These are phyloP conservation scores for Paradisaea rubra DNA, from an alignment of 2,113 vertebrate species.

Conservation along the genomic window DNA sequence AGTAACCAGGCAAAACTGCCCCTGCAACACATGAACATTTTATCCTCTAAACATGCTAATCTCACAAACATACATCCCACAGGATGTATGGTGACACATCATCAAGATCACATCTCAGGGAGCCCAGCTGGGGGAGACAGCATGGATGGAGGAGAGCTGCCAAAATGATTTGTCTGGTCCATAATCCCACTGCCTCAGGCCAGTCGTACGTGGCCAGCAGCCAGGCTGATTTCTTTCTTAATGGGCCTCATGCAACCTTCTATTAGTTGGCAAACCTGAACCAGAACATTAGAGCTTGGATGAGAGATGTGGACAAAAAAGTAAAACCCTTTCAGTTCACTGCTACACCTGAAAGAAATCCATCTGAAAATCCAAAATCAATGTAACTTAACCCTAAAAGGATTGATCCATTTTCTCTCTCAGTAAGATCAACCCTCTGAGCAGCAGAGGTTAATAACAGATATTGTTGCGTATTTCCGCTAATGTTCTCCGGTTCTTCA, in stretches of 20 bases:
- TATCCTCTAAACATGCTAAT: background rate
- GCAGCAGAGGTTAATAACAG: background rate
- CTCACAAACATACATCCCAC: too few species aligned
- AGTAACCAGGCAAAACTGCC: background rate
- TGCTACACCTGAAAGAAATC: background rate
- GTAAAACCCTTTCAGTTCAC: background rate
- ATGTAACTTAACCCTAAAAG: constrained; percentile 29
- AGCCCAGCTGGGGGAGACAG: background rate
- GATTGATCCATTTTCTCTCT: background rate
- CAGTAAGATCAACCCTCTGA: background rate
- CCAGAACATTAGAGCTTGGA: background rate
- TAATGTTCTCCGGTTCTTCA: background rate
- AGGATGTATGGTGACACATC: background rate
- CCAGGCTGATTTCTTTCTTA: background rate
- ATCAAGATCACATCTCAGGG: background rate
- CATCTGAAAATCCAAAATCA: background rate
- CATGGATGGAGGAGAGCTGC: background rate
- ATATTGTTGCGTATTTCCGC: background rate
- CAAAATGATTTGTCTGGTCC: background rate
- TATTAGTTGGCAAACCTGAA: background rate
- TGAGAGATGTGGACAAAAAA: background rate
- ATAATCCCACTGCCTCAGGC: background rate
- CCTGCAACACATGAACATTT: background rate
- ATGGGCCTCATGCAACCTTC: background rate
- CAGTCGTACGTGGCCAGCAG: background rate